A percentile compares a stretch with the other conserved stretches of the same genome.
Conservation (phyloP, 2,113 vertebrate genomes). For the Cinclus cinclus region DNA sequence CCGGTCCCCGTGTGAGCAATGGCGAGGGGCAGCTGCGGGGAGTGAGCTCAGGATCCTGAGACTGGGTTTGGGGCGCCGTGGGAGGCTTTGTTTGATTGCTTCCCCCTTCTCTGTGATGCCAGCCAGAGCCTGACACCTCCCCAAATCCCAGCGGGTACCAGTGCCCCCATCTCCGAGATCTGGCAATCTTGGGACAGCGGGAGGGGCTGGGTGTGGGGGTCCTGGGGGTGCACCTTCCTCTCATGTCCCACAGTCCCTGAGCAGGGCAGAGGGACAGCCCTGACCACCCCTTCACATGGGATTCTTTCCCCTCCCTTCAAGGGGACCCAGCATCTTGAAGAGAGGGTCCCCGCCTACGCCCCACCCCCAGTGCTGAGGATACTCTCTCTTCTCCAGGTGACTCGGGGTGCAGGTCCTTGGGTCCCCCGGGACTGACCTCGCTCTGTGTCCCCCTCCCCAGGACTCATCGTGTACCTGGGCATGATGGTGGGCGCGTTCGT, state of each 20-base stretch:
- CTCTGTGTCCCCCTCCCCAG: background rate
- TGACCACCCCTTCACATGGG: background rate
- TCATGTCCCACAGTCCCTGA: background rate
- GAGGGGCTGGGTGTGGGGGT: background rate
- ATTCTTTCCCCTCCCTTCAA: background rate
- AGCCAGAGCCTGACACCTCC: background rate
- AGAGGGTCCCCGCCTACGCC: background rate
- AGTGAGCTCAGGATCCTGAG: background rate
- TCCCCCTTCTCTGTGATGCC: background rate
- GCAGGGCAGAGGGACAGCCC: background rate
- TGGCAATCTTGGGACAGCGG: background rate
- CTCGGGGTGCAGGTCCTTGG: background rate
- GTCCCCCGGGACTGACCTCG: rapidly evolving
- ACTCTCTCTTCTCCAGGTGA: background rate
- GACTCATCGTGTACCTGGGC: slow-evolving; percentile 72
- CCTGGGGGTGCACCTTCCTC: background rate
- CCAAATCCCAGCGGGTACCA: background rate
- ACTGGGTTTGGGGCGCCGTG: too few species aligned
- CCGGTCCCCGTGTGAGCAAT: too few species aligned
- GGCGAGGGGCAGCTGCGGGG: background rate
- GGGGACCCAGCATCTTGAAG: rapidly evolving
- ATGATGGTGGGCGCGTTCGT: slow-evolving; percentile 99
- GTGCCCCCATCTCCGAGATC: background rate
- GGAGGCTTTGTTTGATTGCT: background rate
- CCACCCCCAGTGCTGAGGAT: background rate